Conservation (phyloP, 2,797 vertebrate genomes). For the Serranus cabrilla region DNA sequence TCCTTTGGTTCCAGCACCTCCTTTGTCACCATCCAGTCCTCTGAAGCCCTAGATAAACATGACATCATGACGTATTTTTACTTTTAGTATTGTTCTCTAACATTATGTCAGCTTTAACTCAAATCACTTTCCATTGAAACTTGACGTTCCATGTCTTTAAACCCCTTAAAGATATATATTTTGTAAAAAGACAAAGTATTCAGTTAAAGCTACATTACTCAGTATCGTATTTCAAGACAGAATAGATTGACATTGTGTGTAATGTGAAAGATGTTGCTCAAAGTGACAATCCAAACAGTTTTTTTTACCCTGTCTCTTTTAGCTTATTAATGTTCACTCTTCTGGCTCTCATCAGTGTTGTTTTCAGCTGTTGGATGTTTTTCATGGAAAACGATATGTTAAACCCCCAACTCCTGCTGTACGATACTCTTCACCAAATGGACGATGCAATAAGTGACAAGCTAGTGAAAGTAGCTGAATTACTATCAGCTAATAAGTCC, state of each 20-base stretch:
- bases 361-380: background rate
- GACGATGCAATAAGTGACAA: no score
- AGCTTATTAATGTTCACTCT: background rate
- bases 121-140: background rate
- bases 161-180: background rate
- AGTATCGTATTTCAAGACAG: background rate
- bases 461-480: background rate
- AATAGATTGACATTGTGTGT: background rate
- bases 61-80: background rate
- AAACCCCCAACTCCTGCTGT: no score
- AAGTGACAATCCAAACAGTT: background rate
- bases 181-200: background rate
- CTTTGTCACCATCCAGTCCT: slow-evolving; percentile 81
- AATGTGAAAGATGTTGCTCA: background rate
- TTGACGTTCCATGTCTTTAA: background rate
- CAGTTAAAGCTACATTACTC: background rate
- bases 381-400: no score
- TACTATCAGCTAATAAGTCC: background rate
- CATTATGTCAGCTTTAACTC: no score
- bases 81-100: background rate
- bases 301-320: background rate
- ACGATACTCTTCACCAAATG: no score
- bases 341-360: background rate
- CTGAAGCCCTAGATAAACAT: slow-evolving; percentile 75
- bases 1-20: slow-evolving; percentile 84